These are phyloP conservation scores for Brachypterus glaber DNA, from an alignment of 2,888 invertebrate species.

Conservation along the genomic window DNA sequence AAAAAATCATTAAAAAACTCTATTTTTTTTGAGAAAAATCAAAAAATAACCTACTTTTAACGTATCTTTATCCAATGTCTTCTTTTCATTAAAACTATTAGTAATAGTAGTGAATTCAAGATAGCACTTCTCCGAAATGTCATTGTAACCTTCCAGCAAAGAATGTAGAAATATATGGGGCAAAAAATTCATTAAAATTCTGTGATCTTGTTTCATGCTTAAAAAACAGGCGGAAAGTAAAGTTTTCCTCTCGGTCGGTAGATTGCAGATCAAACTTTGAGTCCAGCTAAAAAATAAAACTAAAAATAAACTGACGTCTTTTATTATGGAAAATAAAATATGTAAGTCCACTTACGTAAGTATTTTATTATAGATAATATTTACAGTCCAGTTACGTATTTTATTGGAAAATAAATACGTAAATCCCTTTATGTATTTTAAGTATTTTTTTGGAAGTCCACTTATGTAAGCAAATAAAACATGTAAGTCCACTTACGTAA, in stretches of 20 bases:
- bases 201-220: conserved; percentile 63
- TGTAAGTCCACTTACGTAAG: too few species aligned
- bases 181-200: conserved; percentile 62
- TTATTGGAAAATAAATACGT: too few species aligned
- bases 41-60: conserved; percentile 24
- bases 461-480: too few species aligned
- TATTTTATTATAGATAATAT: too few species aligned
- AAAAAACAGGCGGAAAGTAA: conserved; percentile 62
- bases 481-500: too few species aligned
- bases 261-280: conserved; percentile 53
- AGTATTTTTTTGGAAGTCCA: too few species aligned
- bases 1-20: not conserved
- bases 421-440: too few species aligned
- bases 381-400: too few species aligned
- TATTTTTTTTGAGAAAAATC: not conserved
- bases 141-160: conserved; percentile 44
- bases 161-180: conserved; percentile 64
- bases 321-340: too few species aligned
- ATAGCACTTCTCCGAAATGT: conserved; percentile 41
- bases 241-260: conserved; percentile 50
- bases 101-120: conserved; percentile 51
- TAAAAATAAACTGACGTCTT: too few species aligned
- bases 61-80: conserved; percentile 21
- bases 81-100: conserved; percentile 27
- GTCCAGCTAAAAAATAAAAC: conserved; percentile 51